Evolutionary conservation across 2,797 vertebrate species (phyloP).

Genomic region (Notamacropus eugenii): DNA sequence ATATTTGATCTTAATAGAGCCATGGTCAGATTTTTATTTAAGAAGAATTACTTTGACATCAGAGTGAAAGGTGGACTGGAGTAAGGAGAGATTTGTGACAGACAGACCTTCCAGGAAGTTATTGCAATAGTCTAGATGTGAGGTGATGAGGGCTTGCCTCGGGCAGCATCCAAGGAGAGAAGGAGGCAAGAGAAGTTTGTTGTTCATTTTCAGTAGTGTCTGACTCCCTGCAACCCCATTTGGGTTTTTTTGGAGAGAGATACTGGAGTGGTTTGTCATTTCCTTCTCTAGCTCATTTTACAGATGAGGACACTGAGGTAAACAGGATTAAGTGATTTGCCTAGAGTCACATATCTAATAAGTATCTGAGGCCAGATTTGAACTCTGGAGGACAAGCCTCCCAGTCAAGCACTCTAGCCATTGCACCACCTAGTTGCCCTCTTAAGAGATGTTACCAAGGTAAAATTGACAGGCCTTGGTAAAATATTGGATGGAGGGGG

Average conservation of each 20-base stretch:
- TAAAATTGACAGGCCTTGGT: background rate
- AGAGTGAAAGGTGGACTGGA: background rate
- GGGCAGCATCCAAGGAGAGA: background rate
- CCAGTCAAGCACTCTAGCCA: background rate
- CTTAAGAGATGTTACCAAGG: background rate
- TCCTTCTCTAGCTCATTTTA: background rate
- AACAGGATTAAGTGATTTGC: background rate
- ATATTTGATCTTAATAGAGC: background rate
- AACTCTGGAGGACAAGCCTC: background rate
- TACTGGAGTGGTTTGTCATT: background rate
- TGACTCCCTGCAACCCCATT: background rate
- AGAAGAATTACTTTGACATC: background rate
- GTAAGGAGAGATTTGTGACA: background rate
- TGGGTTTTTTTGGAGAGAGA: background rate
- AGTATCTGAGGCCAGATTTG: background rate
- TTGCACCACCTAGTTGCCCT: background rate
- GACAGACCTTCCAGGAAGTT: background rate
- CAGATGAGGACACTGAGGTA: background rate
- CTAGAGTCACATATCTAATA: background rate
- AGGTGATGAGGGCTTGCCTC: background rate
- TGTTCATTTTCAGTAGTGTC: background rate
- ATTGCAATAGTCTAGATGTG: background rate
- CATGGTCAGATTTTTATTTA: background rate
- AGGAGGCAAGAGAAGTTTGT: background rate
- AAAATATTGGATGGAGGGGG: background rate